Evolutionary conservation across 2,797 vertebrate species (phyloP).

Genomic region (Lagocephalus sceleratus): DNA sequence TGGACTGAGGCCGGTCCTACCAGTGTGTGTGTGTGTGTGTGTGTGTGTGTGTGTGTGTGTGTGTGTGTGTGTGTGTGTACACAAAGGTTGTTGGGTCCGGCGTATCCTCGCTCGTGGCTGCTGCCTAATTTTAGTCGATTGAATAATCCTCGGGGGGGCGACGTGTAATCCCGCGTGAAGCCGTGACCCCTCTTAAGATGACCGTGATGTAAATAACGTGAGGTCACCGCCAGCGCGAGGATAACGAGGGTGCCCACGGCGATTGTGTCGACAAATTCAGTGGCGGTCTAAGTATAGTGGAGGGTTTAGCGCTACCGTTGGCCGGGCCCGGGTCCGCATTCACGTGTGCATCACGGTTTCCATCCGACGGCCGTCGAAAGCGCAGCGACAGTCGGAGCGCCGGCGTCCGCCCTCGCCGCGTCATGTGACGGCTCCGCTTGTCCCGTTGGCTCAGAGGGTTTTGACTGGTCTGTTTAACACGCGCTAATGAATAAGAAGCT

Average conservation of each 20-base stretch:
- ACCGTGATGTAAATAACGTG: too few species aligned
- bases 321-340: constrained; percentile 5
- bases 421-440: background rate
- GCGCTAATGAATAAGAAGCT: too few species aligned
- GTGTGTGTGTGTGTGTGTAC: background rate
- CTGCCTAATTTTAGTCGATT: constrained; percentile 49
- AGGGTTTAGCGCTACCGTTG: constrained; percentile 14
- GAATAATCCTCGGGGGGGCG: constrained; percentile 42
- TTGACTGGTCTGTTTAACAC: too few species aligned
- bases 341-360: background rate
- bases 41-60: constrained; percentile 81
- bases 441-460: too few species aligned
- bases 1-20: constrained; percentile 86
- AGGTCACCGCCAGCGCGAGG: too few species aligned
- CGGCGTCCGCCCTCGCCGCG: too few species aligned
- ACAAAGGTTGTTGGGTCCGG: constrained; percentile 14
- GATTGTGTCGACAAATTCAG: constrained; percentile 24
- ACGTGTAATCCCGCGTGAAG: background rate
- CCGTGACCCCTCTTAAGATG: too few species aligned
- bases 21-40: constrained; percentile 79
- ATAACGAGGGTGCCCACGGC: constrained; percentile 4
- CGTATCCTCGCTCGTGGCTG: constrained; percentile 43
- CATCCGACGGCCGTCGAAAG: too few species aligned
- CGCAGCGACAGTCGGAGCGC: too few species aligned
- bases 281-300: constrained; percentile 38